These are phyloP conservation scores for Monochamus alternatus DNA, from an alignment of 2,888 invertebrate genomes.

Conservation along the genomic window DNA sequence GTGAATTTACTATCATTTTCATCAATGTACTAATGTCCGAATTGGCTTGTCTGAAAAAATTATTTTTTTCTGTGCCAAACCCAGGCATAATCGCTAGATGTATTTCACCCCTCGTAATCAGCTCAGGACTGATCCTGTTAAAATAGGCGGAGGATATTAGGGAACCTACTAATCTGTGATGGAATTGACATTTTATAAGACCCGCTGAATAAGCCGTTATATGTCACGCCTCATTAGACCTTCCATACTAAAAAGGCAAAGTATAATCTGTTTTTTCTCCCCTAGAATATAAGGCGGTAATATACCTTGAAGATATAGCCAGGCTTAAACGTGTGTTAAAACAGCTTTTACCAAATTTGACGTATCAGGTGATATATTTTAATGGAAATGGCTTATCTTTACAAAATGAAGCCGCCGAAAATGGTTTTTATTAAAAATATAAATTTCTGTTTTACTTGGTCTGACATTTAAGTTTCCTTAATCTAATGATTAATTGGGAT, in stretches of 20 bases:
- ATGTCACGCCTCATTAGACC: constrained; percentile 34
- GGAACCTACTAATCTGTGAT: constrained; percentile 25
- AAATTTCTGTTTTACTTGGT: no score
- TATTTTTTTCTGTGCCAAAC: neutral
- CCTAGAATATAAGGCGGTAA: neutral
- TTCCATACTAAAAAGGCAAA: constrained; percentile 15
- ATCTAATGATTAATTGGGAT: no score
- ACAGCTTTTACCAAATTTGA: no score
- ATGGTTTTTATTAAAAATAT: no score
- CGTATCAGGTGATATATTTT: no score
- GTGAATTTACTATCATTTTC: no score
- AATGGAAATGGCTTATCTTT: no score
- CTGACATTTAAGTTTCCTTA: no score
- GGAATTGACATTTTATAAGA: constrained; percentile 33
- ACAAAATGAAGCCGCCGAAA: no score
- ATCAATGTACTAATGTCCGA: no score
- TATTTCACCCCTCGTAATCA: neutral
- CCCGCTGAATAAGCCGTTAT: constrained; percentile 34
- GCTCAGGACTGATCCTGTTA: constrained; percentile 18
- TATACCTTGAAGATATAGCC: neutral
- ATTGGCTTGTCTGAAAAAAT: neutral
- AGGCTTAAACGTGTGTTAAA: neutral
- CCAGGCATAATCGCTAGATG: neutral
- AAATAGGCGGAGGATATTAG: constrained; percentile 35
- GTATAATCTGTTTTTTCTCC: constrained; percentile 16